A percentile compares a stretch with the other conserved stretches of the same genome.
These are phyloP conservation scores for Champsocephalus gunnari DNA, from an alignment of 2,797 vertebrate genomes.

Conservation along the genomic window DNA sequence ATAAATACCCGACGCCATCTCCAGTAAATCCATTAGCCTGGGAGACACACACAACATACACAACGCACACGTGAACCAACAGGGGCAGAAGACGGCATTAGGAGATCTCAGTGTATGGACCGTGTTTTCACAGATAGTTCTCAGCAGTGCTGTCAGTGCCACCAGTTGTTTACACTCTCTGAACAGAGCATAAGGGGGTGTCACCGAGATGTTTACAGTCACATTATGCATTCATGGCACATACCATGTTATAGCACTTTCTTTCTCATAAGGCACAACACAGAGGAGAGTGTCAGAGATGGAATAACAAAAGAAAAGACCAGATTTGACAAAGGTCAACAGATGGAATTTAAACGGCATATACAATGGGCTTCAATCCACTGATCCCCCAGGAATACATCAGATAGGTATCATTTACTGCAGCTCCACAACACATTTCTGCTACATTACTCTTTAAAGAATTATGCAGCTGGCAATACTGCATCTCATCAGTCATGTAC, in stretches of 20 bases:
- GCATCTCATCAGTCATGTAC: constrained; percentile 39
- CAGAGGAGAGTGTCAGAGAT: constrained; percentile 30
- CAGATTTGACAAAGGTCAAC: constrained; percentile 62
- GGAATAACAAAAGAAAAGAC: constrained; percentile 41
- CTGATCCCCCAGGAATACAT: constrained; percentile 52
- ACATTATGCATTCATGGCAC: constrained; percentile 50
- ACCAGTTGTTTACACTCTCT: constrained; percentile 58
- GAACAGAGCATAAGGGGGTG: constrained; percentile 33
- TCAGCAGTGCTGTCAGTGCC: constrained; percentile 26
- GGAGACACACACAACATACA: constrained; percentile 65
- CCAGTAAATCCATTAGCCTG: constrained; percentile 87
- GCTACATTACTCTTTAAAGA: constrained; percentile 60
- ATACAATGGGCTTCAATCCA: constrained; percentile 32
- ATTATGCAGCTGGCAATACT: constrained; percentile 31
- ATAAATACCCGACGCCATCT: constrained; percentile 87
- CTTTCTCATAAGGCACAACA: constrained; percentile 37
- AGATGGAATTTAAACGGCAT: constrained; percentile 52
- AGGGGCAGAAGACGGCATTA: constrained; percentile 49
- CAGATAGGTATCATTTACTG: constrained; percentile 60
- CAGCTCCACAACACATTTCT: constrained; percentile 47
- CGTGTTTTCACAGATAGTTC: constrained; percentile 46
- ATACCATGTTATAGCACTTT: constrained; percentile 35
- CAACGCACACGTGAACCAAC: constrained; percentile 46
- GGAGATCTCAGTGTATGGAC: constrained; percentile 60
- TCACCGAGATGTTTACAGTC: constrained; percentile 46